Percentiles rank a stretch among this genome's conserved stretches.
These are phyloP conservation scores for Eupelmus urozonus DNA, from an alignment of 2,888 invertebrate genomes.

Conservation along the genomic window DNA sequence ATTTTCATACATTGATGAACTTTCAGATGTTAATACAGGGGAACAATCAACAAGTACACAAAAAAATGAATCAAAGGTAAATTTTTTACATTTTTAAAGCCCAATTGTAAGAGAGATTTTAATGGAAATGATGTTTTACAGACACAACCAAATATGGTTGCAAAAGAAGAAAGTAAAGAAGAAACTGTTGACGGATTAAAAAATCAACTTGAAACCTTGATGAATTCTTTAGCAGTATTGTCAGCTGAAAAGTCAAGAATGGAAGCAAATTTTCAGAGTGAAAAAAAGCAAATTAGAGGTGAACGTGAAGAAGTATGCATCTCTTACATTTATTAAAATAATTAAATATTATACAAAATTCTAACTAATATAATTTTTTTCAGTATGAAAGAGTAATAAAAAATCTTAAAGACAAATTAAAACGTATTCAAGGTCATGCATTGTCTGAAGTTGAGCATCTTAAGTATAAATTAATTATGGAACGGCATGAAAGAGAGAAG, in stretches of 20 bases:
- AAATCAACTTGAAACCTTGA: constrained; percentile 81
- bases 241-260: constrained; percentile 90
- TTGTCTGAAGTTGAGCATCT: constrained; percentile 82
- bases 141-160: constrained; percentile 6
- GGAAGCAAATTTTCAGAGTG: constrained; percentile 89
- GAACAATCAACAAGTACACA: constrained; percentile 15
- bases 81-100: background rate
- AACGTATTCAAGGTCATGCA: constrained; percentile 80
- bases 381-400: constrained; percentile 81
- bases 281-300: constrained; percentile 82
- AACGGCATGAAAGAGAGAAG: constrained; percentile 89
- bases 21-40: constrained; percentile 33
- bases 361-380: no score
- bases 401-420: constrained; percentile 81
- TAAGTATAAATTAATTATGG: constrained; percentile 86
- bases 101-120: background rate
- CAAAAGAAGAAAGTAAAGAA: constrained; percentile 58
- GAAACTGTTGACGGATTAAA: constrained; percentile 73
- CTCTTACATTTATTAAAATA: constrained; percentile 14
- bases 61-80: constrained; percentile 38
- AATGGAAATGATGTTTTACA: background rate
- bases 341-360: background rate
- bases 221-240: constrained; percentile 86
- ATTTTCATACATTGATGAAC: background rate
- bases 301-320: constrained; percentile 79